phyloP scores from a whole-genome alignment of 1,140 invertebrate species.

The Globodera rostochiensis region DNA sequence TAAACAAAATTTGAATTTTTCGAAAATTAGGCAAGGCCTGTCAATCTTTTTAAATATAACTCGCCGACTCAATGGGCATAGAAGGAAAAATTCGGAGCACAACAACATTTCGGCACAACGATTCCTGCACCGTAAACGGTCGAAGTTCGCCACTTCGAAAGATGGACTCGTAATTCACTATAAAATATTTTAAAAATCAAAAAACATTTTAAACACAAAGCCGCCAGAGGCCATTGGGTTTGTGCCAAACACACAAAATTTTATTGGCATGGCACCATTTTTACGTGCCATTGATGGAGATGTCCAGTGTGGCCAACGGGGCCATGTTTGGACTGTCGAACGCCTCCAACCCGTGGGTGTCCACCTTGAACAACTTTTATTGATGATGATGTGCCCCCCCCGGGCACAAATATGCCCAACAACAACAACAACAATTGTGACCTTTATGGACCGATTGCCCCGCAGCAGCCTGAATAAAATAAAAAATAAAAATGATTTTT shows the following conservation, averaged over 20 bases:
- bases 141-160: constrained; percentile 75
- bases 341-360: constrained; percentile 79
- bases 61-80: constrained; percentile 79
- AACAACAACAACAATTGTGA: background rate
- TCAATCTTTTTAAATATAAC: constrained; percentile 33
- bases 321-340: constrained; percentile 87
- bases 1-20: background rate
- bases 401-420: too few species aligned
- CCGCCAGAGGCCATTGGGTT: background rate
- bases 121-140: constrained; percentile 78
- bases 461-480: constrained; percentile 73
- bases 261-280: background rate
- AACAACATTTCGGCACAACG: constrained; percentile 82
- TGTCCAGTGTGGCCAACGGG: constrained; percentile 70
- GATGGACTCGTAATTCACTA: constrained; percentile 79
- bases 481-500: background rate
- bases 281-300: constrained; percentile 21
- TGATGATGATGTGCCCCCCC: background rate
- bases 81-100: constrained; percentile 85
- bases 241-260: background rate
- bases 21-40: background rate
- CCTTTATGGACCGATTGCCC: constrained; percentile 79
- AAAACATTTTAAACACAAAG: constrained; percentile 11
- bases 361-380: constrained; percentile 71
- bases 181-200: constrained; percentile 65